A percentile compares a stretch with the other conserved stretches of the same genome.
Conservation (phyloP, 2,888 invertebrate genomes). For the Heliconius ethilla region DNA sequence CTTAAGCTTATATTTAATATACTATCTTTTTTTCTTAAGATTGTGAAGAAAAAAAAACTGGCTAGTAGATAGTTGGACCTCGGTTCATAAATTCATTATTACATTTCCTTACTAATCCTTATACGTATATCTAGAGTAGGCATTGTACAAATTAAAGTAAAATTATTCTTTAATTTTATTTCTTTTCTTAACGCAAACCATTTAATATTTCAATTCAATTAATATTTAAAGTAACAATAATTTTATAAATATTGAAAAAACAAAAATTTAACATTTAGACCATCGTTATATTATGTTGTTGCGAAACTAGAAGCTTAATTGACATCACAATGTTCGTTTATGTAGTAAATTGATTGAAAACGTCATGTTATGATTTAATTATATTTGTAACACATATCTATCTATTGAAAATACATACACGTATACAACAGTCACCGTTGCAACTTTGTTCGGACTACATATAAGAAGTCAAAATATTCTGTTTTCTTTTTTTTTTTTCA, state of each 20-base stretch:
- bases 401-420: background rate
- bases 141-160: background rate
- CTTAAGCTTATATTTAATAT: background rate
- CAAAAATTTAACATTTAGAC: too few relatives aligned
- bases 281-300: background rate
- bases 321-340: constrained; percentile 4
- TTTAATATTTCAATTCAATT: too few relatives aligned
- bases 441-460: too few relatives aligned
- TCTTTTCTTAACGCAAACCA: too few relatives aligned
- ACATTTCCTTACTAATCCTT: too few relatives aligned
- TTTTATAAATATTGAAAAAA: background rate
- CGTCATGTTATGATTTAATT: background rate
- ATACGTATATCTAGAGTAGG: background rate
- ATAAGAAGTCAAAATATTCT: too few relatives aligned
- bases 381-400: background rate
- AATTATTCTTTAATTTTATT: too few relatives aligned
- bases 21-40: background rate
- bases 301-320: constrained; percentile 3
- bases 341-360: constrained; percentile 6
- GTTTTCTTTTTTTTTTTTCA: too few relatives aligned
- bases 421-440: too few relatives aligned
- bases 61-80: background rate
- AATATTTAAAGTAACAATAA: background rate
- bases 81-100: too few relatives aligned
- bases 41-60: background rate